Evolutionary conservation across 2,113 vertebrate genomes (phyloP).

Genomic region (Nettapus auritus): DNA sequence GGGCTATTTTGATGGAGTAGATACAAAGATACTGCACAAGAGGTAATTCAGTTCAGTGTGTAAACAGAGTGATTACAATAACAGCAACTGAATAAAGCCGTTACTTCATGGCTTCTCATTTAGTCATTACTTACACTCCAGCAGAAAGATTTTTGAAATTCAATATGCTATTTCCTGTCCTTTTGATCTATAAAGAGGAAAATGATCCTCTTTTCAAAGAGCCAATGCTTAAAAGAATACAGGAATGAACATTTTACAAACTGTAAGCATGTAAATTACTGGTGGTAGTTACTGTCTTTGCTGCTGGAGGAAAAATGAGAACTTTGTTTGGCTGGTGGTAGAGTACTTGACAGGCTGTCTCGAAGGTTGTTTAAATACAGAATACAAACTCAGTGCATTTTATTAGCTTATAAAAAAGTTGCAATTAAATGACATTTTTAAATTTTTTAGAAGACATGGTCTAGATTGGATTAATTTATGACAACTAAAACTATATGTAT

Average conservation of each 20-base stretch:
- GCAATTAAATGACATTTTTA: background rate
- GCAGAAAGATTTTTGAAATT: conserved; percentile 24
- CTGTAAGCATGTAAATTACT: conserved; percentile 23
- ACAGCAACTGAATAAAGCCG: conserved; percentile 1
- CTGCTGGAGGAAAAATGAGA: background rate
- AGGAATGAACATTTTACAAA: conserved; percentile 22
- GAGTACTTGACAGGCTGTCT: background rate
- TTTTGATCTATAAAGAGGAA: conserved; percentile 56
- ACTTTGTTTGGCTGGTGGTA: background rate
- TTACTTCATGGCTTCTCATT: conserved; percentile 2
- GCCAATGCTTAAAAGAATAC: background rate
- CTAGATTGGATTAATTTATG: background rate
- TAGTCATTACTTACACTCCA: conserved; percentile 8
- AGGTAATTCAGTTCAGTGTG: conserved; percentile 7
- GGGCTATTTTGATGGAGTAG: background rate
- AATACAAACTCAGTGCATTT: background rate
- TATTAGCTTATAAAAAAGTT: background rate
- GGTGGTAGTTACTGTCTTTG: background rate
- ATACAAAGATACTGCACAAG: background rate
- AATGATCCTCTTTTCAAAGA: background rate
- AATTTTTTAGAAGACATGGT: background rate
- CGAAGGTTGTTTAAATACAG: background rate
- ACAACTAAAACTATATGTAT: background rate
- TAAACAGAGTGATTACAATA: conserved; percentile 34
- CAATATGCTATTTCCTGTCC: conserved; percentile 34